phyloP scores from a whole-genome alignment of 2,888 invertebrate genomes.

The Phortica okadai region DNA sequence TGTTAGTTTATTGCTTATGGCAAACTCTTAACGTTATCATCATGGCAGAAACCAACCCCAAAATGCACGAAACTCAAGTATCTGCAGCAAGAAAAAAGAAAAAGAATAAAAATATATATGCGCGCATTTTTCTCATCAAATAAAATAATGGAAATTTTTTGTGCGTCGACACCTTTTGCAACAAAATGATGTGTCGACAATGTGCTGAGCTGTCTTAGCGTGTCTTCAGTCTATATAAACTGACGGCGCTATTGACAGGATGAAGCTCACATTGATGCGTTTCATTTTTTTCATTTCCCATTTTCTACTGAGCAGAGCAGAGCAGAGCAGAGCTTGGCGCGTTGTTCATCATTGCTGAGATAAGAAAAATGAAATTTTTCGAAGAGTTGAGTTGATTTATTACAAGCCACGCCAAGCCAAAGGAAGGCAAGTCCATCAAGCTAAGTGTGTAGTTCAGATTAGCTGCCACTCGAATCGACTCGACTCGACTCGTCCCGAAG shows the following conservation, averaged over 20 bases:
- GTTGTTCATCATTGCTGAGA: conserved; percentile 17
- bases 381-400: conserved; percentile 60
- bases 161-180: conserved; percentile 11
- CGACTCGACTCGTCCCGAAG: background rate
- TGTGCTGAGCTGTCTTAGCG: conserved; percentile 19
- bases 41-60: background rate
- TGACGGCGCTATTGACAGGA: conserved; percentile 22
- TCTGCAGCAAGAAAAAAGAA: background rate
- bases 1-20: background rate
- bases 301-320: background rate
- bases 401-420: conserved; percentile 48
- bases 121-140: conserved; percentile 25
- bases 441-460: conserved; percentile 24
- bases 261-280: conserved; percentile 5
- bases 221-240: conserved; percentile 14
- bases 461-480: background rate
- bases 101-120: background rate
- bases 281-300: background rate
- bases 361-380: conserved; percentile 38
- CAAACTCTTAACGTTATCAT: background rate
- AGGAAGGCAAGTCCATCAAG: conserved; percentile 24
- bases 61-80: background rate
- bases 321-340: background rate
- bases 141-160: conserved; percentile 29
- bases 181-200: conserved; percentile 28